These are phyloP conservation scores for Phataginus tetradactyla DNA, from an alignment of 2,797 vertebrate genomes.

Conservation along the genomic window DNA sequence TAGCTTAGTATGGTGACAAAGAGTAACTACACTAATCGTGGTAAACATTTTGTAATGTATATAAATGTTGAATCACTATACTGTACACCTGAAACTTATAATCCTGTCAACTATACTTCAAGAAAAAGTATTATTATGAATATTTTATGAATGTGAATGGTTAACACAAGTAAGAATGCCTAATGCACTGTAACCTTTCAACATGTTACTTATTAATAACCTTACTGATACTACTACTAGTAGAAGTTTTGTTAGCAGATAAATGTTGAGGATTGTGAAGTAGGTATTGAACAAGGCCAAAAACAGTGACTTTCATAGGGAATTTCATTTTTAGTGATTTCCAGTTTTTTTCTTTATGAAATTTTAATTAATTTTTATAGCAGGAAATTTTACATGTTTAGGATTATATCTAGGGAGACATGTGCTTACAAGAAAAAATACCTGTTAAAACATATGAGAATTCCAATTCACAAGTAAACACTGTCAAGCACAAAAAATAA, in stretches of 20 bases:
- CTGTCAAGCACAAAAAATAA: background rate
- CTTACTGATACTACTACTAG: background rate
- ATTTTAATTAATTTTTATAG: background rate
- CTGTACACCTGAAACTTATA: no score
- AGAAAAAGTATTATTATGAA: background rate
- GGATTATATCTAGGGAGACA: background rate
- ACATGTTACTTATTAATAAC: background rate
- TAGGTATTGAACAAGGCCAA: background rate
- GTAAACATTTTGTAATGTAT: no score
- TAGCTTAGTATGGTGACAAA: no score
- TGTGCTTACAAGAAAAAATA: background rate
- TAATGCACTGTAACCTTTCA: background rate
- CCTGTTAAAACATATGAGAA: background rate
- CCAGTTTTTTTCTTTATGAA: background rate
- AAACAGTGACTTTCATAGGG: background rate
- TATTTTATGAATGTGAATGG: background rate
- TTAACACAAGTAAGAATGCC: background rate
- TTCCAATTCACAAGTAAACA: background rate
- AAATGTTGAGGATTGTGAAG: background rate
- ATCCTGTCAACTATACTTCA: no score
- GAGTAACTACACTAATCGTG: no score
- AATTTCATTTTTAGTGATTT: background rate
- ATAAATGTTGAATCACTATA: no score
- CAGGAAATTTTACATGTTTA: background rate
- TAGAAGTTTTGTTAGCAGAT: background rate